Conservation (phyloP, 2,888 invertebrate genomes). For the Bellardia pandia region DNA sequence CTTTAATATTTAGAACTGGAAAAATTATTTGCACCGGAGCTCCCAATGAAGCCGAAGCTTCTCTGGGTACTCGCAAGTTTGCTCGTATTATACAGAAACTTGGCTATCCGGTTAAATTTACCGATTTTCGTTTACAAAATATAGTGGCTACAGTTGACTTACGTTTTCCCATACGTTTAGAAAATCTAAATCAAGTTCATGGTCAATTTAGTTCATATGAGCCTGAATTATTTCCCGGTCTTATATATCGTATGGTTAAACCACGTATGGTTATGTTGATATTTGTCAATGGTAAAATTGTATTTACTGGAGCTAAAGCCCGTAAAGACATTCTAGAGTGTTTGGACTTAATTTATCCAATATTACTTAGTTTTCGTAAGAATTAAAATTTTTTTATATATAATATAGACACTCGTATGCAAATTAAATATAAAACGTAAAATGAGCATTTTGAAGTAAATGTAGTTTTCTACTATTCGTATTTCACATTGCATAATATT, state of each 20-base stretch:
- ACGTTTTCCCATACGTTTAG: constrained; percentile 89
- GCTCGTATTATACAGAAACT: constrained; percentile 92
- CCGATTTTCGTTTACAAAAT: constrained; percentile 92
- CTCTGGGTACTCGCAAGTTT: constrained; percentile 91
- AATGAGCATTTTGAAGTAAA: not conserved
- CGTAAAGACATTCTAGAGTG: constrained; percentile 96
- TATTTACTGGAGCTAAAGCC: constrained; percentile 96
- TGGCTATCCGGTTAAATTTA: constrained; percentile 90
- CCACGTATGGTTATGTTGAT: constrained; percentile 97
- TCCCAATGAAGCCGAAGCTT: constrained; percentile 90
- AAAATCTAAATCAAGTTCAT: constrained; percentile 90
- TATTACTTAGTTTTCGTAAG: constrained; percentile 96
- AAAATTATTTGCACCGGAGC: constrained; percentile 93
- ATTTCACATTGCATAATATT: no score
- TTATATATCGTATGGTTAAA: constrained; percentile 98
- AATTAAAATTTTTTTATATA: constrained; percentile 83
- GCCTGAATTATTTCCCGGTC: constrained; percentile 99
- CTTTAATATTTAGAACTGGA: constrained; percentile 89
- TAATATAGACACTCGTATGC: not conserved
- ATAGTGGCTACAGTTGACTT: constrained; percentile 91
- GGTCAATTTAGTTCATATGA: constrained; percentile 95
- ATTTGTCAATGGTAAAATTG: constrained; percentile 99
- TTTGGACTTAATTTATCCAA: constrained; percentile 97
- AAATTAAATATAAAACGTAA: not conserved
- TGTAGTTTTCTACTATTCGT: no score